Percentiles rank a stretch among this genome's conserved stretches.
phyloP scores from a whole-genome alignment of 2,888 invertebrate genomes.

The Xiphydria camelus region DNA sequence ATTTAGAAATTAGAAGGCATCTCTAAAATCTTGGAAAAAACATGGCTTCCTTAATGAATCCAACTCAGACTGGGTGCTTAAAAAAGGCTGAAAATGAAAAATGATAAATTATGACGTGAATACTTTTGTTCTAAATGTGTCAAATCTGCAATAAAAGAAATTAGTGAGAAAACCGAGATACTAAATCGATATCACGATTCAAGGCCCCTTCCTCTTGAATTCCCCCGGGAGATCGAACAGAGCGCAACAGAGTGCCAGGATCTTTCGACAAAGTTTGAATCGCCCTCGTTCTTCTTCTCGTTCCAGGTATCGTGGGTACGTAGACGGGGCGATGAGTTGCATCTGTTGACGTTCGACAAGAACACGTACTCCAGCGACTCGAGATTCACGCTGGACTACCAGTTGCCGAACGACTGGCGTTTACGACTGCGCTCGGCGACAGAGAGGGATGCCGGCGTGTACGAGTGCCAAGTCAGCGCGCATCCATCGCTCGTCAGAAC shows the following conservation, averaged over 20 bases:
- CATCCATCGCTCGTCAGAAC: conserved; percentile 74
- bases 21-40: too few species aligned
- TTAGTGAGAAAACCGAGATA: too few species aligned
- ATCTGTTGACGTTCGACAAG: conserved; percentile 47
- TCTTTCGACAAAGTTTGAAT: too few species aligned
- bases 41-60: too few species aligned
- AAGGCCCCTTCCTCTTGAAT: background rate
- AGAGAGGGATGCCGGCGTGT: conserved; percentile 76
- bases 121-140: too few species aligned
- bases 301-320: conserved; percentile 53
- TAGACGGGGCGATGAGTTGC: conserved; percentile 49
- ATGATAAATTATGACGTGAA: too few species aligned
- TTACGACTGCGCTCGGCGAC: conserved; percentile 73
- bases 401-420: conserved; percentile 78
- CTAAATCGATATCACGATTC: too few species aligned
- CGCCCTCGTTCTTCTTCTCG: background rate
- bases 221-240: conserved; percentile 6
- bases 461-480: conserved; percentile 80
- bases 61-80: too few species aligned
- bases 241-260: too few species aligned
- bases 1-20: too few species aligned
- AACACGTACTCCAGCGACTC: conserved; percentile 58
- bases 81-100: too few species aligned
- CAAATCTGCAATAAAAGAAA: too few species aligned
- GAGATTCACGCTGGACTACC: conserved; percentile 71